A percentile compares a stretch with the other conserved stretches of the same genome.
phyloP scores from a whole-genome alignment of 2,888 invertebrate genomes.

The Cephonodes hylas region DNA sequence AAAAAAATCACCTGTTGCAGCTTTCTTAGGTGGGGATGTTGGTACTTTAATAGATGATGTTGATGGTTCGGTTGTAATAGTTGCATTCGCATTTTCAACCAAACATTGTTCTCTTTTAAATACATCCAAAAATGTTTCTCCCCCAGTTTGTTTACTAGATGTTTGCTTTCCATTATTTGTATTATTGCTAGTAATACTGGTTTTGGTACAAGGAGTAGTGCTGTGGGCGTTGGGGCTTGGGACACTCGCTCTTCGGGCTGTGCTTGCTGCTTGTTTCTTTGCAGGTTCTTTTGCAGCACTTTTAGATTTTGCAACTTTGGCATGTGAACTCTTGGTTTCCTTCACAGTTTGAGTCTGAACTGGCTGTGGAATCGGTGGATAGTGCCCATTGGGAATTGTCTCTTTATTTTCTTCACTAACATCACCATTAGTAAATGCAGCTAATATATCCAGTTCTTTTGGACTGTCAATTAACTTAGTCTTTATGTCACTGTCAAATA shows the following conservation, averaged over 20 bases:
- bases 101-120: conserved; percentile 73
- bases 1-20: conserved; percentile 43
- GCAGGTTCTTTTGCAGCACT: conserved; percentile 44
- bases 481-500: conserved; percentile 63
- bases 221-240: conserved; percentile 51
- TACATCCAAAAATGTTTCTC: conserved; percentile 74
- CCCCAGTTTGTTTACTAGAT: conserved; percentile 39
- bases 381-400: conserved; percentile 63
- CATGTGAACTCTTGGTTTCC: conserved; percentile 52
- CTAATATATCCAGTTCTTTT: conserved; percentile 55
- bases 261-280: conserved; percentile 43
- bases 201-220: conserved; percentile 46
- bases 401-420: conserved; percentile 55
- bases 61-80: conserved; percentile 53
- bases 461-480: conserved; percentile 57
- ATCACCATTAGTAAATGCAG: conserved; percentile 60
- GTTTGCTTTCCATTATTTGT: conserved; percentile 44
- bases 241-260: conserved; percentile 43
- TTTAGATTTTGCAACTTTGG: conserved; percentile 65
- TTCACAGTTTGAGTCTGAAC: conserved; percentile 29
- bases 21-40: conserved; percentile 53
- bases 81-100: conserved; percentile 39
- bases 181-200: conserved; percentile 67
- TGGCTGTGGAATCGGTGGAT: conserved; percentile 33
- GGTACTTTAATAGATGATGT: conserved; percentile 39